Conservation (phyloP, 2,888 invertebrate species). For the Campopleginae sp. region DNA sequence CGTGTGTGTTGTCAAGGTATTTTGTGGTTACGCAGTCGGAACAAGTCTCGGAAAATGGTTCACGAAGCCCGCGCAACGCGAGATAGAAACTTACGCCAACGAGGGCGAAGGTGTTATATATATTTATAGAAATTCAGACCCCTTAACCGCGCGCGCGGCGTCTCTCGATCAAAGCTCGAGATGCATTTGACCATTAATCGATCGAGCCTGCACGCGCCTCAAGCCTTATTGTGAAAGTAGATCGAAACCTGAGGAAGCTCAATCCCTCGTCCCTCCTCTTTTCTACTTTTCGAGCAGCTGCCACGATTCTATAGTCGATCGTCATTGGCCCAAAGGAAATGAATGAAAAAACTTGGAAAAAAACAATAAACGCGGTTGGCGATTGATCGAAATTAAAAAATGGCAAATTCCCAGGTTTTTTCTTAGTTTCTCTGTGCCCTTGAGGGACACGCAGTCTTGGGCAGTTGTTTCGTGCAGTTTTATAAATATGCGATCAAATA, state of each 20-base stretch:
- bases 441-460: neutral
- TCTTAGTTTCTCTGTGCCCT: neutral
- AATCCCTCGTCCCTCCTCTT: neutral
- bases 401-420: neutral
- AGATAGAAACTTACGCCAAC: constrained; percentile 64
- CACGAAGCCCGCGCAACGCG: constrained; percentile 64
- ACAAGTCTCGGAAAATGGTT: constrained; percentile 63
- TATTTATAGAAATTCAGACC: constrained; percentile 69
- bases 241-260: constrained; percentile 66
- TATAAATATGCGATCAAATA: neutral
- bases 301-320: constrained; percentile 46
- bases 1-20: constrained; percentile 29
- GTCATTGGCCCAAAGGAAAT: constrained; percentile 41
- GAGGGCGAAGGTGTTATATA: constrained; percentile 66
- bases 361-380: neutral
- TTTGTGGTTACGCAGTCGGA: constrained; percentile 56
- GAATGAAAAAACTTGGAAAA: constrained; percentile 7
- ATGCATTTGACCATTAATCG: constrained; percentile 53
- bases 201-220: constrained; percentile 55
- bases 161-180: constrained; percentile 56
- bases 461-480: neutral
- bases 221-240: constrained; percentile 65
- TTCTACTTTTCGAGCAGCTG: constrained; percentile 11
- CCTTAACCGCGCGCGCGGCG: neutral
- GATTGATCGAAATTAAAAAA: neutral